Base-by-base conservation (phyloP, 2,113 vertebrate species). In the Hippocampus guttulatus region DNA sequence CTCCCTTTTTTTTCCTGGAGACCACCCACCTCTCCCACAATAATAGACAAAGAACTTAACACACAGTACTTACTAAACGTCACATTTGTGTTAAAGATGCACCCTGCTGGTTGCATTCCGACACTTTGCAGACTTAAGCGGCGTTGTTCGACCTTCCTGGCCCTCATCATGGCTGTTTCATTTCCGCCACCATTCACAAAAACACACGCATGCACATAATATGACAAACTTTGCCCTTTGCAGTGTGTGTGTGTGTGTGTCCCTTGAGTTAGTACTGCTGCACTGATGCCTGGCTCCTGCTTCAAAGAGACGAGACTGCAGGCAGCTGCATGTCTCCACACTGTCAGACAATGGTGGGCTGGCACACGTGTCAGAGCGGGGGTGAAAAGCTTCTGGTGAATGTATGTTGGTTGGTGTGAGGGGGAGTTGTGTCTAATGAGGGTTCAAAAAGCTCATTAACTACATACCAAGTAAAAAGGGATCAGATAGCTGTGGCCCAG, bases 391-490 rank as follows among this genome's bases (percentile, higher is more conserved):
- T 72, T 66, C 12, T 51, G 68, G 69, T 70, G 69, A 71, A 67
- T 66, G 75, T 80, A 73, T 71, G 70, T 23, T 71, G 71, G 72
- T 80, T 71, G 71, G 72, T 80, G 75, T 81, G 66, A 57, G 70
- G 73, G 30, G 43, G 51, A 23, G 76, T 79, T 79, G 72, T 72
- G 78, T 76, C 81, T 88, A 89, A 90, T 87, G 80, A 81, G 78
- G 79, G 82, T 87, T 88, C 81, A 88, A 85, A 89, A 92, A 90
- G 88, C 86, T 85, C 77, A 87, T 90, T 92, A 88, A 89, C 80
- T 85, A 70, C 86, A 90, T 88, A 88, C 86, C 83, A 83, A 81
- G 85, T 81, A 78, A 82, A 78, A 80, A 75, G 78, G 78, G 80
- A 77, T 88, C 82, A 71, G 74, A 85, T 88, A 83, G 71, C 74